phyloP scores from a whole-genome alignment of 2,797 vertebrate genomes.

The Danio jaintianensis region DNA sequence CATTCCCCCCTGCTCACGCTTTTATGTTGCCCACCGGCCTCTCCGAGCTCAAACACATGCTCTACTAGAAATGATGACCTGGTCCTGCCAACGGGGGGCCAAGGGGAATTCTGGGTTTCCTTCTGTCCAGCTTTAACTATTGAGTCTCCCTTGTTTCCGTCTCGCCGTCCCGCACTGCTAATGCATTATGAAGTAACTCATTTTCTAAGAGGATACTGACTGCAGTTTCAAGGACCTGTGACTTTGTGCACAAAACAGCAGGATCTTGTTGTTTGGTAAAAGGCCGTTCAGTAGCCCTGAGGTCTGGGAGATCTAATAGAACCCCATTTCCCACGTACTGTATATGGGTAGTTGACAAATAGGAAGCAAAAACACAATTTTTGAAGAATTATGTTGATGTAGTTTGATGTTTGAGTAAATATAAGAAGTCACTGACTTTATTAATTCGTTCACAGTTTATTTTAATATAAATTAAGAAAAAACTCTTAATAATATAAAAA shows the following conservation, averaged over 20 bases:
- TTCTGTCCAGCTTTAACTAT: conserved; percentile 34
- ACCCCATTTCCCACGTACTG: not conserved
- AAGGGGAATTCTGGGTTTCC: conserved; percentile 45
- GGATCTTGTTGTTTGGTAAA: conserved; percentile 10
- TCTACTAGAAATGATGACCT: conserved; percentile 43
- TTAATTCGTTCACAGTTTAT: no score
- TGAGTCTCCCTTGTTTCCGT: conserved; percentile 12
- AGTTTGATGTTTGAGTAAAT: no score
- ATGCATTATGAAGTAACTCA: conserved; percentile 21
- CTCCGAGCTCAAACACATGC: conserved; percentile 60
- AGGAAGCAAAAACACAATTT: no score
- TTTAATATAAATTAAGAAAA: no score
- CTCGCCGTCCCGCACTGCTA: not conserved
- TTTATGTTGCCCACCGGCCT: conserved; percentile 43
- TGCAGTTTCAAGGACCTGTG: not conserved
- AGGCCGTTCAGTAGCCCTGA: not conserved
- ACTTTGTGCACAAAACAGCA: not conserved
- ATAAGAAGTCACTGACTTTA: no score
- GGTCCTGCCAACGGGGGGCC: conserved; percentile 36
- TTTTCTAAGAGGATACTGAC: conserved; percentile 22
- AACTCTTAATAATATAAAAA: no score
- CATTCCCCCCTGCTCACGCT: not conserved
- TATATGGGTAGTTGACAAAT: not conserved
- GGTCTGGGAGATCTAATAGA: conserved; percentile 11
- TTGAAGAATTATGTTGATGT: no score